Evolutionary conservation across 1,140 invertebrate species (phyloP).

Genomic region (Bombyx mandarina): DNA sequence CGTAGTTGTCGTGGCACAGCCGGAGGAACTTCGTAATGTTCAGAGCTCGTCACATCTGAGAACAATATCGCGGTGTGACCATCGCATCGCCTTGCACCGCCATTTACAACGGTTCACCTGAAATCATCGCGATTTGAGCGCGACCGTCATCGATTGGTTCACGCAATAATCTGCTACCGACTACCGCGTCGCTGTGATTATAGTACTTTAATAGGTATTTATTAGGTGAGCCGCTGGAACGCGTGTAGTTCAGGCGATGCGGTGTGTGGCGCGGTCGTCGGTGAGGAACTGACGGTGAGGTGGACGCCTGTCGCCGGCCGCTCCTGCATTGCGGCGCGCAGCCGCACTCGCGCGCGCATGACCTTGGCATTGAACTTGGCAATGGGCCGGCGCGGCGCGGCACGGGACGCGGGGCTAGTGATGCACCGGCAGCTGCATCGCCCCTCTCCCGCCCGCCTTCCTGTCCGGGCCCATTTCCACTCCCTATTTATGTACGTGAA

Average conservation of each 20-base stretch:
- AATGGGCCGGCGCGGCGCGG: slow-evolving; percentile 45
- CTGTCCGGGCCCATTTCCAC: slow-evolving; percentile 13
- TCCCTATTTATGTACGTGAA: slow-evolving; percentile 1
- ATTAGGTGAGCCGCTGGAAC: slow-evolving; percentile 22
- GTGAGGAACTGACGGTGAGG: slow-evolving; percentile 53
- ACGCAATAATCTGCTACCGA: slow-evolving; percentile 6
- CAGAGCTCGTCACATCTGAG: slow-evolving; percentile 18
- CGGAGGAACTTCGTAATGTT: slow-evolving; percentile 48
- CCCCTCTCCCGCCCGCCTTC: slow-evolving; percentile 43
- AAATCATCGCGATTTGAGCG: slow-evolving; percentile 13
- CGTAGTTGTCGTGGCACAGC: slow-evolving; percentile 11
- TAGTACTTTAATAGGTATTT: slow-evolving; percentile 12
- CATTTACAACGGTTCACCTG: slow-evolving; percentile 13
- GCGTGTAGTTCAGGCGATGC: slow-evolving; percentile 27
- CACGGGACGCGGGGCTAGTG: slow-evolving; percentile 23
- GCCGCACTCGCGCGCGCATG: slow-evolving; percentile 68
- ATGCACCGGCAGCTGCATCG: slow-evolving; percentile 59
- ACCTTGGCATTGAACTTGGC: slow-evolving; percentile 75
- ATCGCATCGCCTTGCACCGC: slow-evolving; percentile 16
- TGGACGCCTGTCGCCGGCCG: slow-evolving; percentile 48
- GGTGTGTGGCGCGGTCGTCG: slow-evolving; percentile 41
- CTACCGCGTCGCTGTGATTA: slow-evolving; percentile 10
- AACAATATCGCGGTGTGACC: slow-evolving; percentile 11
- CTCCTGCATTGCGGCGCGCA: slow-evolving; percentile 72
- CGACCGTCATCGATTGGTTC: slow-evolving; percentile 1